Evolutionary conservation across 2,113 vertebrate genomes (phyloP), one percentile per base, ranked within the genome.

Genomic region (Dendrocopos noguchii): DNA sequence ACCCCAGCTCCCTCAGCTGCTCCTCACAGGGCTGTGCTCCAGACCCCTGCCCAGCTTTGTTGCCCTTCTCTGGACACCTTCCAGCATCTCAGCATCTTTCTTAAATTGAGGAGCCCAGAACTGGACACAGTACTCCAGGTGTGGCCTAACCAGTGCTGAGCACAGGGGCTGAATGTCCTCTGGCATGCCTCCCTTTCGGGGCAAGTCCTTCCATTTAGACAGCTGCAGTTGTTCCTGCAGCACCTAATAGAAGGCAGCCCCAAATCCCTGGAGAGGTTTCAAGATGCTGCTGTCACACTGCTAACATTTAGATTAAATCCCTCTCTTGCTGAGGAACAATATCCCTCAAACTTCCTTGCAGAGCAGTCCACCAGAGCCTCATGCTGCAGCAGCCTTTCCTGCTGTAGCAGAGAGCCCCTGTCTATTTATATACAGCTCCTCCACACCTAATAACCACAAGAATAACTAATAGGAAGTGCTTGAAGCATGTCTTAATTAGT

Each of bases 401-500:
- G 29, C 66, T 31, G 52, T 39, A 71, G 57, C 57, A 67, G 57
- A 87, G 75, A 46, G 10, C 25, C 71, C 15, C 55, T 71, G 36
- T 64, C 86, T 94, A 92, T 92, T 94, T 95, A 95, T 91, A 88
- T 31, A 50, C 67, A 25, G 72, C 92, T 87, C 29, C 21, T 94
- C 87, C 87, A 92, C 77, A 92, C 84, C 92, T 85, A 92, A 91
- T 88, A 95, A 88, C 76, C 87, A 60, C 68, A 44, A 63, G 92
- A 88, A 88, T 88, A 92, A 91, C 94, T 86, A 76, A 94, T 63
- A 88, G 87, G 80, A 92, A 88, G 84, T 34, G 80, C 72, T 80
- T 66, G 67, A 82, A 92, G 80, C 84, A 67, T 85, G 42, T 80
- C 90, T 91, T 91, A 94, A 95, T 95, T 94, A 95, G 84, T 72